Evolutionary conservation across 2,797 vertebrate genomes (phyloP), one percentile per base, ranked within the genome.

Genomic region (Lacerta viridis): DNA sequence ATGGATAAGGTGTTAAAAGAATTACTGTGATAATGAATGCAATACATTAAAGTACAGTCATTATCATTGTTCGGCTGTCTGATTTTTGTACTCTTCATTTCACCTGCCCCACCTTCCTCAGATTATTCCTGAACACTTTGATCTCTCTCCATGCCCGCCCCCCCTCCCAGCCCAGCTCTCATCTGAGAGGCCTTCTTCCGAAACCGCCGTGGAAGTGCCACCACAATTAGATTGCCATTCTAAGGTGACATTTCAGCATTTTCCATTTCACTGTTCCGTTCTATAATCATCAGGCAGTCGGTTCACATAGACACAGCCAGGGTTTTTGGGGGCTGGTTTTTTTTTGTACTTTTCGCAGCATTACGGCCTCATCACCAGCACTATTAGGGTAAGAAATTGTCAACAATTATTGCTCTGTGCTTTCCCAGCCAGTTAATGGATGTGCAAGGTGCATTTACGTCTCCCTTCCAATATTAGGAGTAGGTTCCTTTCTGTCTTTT

Each of bases 201-300:
- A 23, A 88, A 79, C 29, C 13, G 83, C n/a, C 77, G 0, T 82
- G 80, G 8, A 83, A 90, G 20, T 66, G 59, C 66, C 76, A 71
- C 82, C 66, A 90, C 74, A 89, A 89, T 89, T 89, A 90, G 8
- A 46, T 87, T 68, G 66, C 59, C 23, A 36, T 89, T 84, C 66
- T 89, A 87, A 84, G 69, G 80, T 85, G 64, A n/a, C 90, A 89
- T 85, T 87, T 43, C 23, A 77, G 39, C 0, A 1, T 68, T 86
- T 89, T 86, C 71, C 15, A 59, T 92, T 89, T 92, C 59, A 64
- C 83, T 75, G 71, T 41, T 93, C 41, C 64, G 85, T 87, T 91
- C 88, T 23, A 17, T 71, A 1, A 0, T 75, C 74, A 76, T 80
- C 86, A 88, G 27, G 79, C 55, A 88, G 6, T 77, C 15, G 77